These are phyloP conservation scores for Myrmecophaga tridactyla DNA, from an alignment of 2,113 vertebrate genomes.

Conservation along the genomic window DNA sequence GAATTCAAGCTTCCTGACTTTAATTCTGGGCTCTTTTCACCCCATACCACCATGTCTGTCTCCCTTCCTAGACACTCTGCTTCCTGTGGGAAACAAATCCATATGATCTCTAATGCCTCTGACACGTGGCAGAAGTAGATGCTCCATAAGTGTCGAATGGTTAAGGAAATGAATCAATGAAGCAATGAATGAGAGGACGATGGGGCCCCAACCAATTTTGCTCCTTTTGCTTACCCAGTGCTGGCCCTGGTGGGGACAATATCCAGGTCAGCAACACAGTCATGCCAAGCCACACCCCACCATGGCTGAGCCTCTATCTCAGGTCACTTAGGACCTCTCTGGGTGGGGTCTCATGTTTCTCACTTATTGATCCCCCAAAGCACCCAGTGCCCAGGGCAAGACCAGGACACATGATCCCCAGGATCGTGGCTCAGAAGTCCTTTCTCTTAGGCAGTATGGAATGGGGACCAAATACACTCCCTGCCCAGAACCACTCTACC, in stretches of 20 bases:
- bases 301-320: neutral
- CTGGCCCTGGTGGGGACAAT: neutral
- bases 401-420: neutral
- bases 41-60: neutral
- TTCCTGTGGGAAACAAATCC: neutral
- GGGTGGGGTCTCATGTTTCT: neutral
- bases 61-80: neutral
- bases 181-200: neutral
- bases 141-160: neutral
- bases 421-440: neutral
- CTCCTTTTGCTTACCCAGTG: neutral
- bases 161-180: neutral
- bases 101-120: neutral
- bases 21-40: neutral
- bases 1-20: neutral
- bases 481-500: neutral
- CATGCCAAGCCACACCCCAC: too few relatives aligned
- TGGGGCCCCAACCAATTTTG: neutral
- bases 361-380: neutral
- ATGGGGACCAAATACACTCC: neutral
- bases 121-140: neutral
- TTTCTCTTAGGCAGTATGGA: neutral
- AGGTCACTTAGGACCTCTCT: neutral
- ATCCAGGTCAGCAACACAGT: neutral
- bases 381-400: neutral